These are phyloP conservation scores for Magallana angulata DNA, from an alignment of 1,140 invertebrate genomes.

Conservation along the genomic window DNA sequence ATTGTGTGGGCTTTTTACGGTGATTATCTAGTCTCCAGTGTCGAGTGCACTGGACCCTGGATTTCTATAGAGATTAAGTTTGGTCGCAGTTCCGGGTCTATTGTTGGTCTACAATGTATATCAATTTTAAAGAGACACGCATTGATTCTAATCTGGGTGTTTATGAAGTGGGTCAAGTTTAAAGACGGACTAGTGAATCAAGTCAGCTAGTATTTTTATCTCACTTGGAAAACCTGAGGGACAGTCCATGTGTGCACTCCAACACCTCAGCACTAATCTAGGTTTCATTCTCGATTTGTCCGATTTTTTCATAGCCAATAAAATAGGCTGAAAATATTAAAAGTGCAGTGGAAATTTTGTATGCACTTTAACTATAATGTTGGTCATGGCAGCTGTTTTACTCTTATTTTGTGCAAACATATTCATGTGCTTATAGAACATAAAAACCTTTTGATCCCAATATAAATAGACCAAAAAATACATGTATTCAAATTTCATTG, in stretches of 20 bases:
- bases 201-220: conserved; percentile 14
- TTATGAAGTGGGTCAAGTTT: conserved; percentile 16
- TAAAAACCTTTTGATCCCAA: too few species aligned
- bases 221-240: conserved; percentile 13
- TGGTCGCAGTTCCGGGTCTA: conserved; percentile 11
- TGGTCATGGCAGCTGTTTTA: neutral
- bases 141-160: conserved; percentile 19
- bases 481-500: too few species aligned
- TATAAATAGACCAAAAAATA: too few species aligned
- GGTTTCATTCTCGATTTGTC: neutral
- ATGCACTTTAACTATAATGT: neutral
- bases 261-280: neutral
- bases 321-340: neutral
- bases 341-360: neutral
- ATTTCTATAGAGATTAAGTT: neutral
- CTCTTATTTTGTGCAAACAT: neutral
- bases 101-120: neutral
- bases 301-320: neutral
- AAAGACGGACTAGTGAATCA: neutral
- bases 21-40: neutral
- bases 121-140: conserved; percentile 29
- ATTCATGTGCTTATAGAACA: too few species aligned
- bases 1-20: neutral
- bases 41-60: neutral
- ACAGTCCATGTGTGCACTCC: neutral